A percentile compares a stretch with the other conserved stretches of the same genome.
These are phyloP conservation scores for Andrena cerasifolii DNA, from an alignment of 1,140 invertebrate species.

Conservation along the genomic window DNA sequence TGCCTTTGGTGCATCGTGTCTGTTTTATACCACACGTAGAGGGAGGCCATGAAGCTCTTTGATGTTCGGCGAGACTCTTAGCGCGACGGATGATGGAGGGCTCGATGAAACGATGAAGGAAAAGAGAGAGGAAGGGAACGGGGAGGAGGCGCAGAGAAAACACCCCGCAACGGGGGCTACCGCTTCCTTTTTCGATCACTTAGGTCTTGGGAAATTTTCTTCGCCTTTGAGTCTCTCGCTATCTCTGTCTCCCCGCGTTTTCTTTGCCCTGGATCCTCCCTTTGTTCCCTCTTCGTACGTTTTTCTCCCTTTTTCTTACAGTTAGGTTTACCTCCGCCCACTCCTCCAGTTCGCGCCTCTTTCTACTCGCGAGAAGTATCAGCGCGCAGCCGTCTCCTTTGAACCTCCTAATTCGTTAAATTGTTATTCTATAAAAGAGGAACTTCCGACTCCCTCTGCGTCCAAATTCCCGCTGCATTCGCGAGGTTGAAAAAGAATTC, in stretches of 20 bases:
- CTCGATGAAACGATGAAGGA: not conserved
- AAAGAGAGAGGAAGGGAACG: slow-evolving; percentile 17
- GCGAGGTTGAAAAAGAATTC: slow-evolving; percentile 38
- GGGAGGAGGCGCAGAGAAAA: slow-evolving; percentile 20
- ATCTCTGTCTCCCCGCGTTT: not conserved
- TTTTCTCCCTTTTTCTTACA: slow-evolving; percentile 29
- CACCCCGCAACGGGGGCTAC: slow-evolving; percentile 24
- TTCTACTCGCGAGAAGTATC: slow-evolving; percentile 52
- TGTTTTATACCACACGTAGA: slow-evolving; percentile 54
- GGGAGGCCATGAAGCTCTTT: slow-evolving; percentile 63
- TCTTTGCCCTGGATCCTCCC: not conserved
- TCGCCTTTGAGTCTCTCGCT: slow-evolving; percentile 55
- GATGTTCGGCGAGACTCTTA: slow-evolving; percentile 74
- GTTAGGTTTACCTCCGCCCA: slow-evolving; percentile 20
- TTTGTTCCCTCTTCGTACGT: slow-evolving; percentile 29
- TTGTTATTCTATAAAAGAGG: slow-evolving; percentile 75
- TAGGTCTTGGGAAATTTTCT: slow-evolving; percentile 64
- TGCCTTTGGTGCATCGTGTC: slow-evolving; percentile 60
- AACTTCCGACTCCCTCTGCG: slow-evolving; percentile 53
- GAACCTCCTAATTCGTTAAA: slow-evolving; percentile 76
- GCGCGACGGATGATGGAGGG: slow-evolving; percentile 54
- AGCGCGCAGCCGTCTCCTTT: slow-evolving; percentile 68
- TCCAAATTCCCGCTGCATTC: slow-evolving; percentile 24
- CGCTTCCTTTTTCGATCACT: slow-evolving; percentile 64
- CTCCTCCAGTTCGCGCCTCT: slow-evolving; percentile 24